Evolutionary conservation across 1,140 invertebrate species (phyloP).

Genomic region (Hydropsyche tenuis): DNA sequence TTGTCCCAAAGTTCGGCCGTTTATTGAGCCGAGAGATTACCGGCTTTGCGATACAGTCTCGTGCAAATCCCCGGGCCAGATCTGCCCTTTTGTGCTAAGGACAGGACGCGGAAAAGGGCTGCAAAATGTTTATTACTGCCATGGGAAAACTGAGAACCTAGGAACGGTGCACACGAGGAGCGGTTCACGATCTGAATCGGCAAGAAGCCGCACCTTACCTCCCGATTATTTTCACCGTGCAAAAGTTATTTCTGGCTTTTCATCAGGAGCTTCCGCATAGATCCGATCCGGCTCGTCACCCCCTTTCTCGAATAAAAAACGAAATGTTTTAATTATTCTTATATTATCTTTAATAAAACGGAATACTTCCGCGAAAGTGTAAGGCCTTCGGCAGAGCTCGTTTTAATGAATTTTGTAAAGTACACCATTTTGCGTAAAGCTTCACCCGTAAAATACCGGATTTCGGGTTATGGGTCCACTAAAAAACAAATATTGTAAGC

Average conservation of each 20-base stretch:
- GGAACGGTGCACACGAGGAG: conserved; percentile 6
- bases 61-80: conserved; percentile 34
- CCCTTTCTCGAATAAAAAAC: no score
- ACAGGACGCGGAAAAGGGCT: conserved; percentile 33
- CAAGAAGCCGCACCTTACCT: conserved; percentile 18
- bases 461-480: conserved; percentile 34
- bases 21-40: conserved; percentile 44
- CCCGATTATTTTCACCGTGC: conserved; percentile 11
- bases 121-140: conserved; percentile 37
- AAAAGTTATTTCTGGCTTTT: conserved; percentile 21
- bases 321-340: no score
- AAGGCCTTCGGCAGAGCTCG: not conserved
- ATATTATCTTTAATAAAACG: not conserved
- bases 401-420: conserved; percentile 29
- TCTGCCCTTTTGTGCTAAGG: conserved; percentile 36
- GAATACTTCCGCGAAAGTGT: not conserved
- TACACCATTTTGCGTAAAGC: conserved; percentile 20
- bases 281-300: not conserved
- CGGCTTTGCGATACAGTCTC: conserved; percentile 39
- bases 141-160: conserved; percentile 17
- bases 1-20: conserved; percentile 40
- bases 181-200: not conserved
- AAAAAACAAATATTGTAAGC: conserved; percentile 42
- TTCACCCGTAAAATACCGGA: conserved; percentile 30
- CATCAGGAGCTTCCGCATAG: no score